Evolutionary conservation across 2,113 vertebrate genomes (phyloP), one percentile per base, ranked within the genome.

Genomic region (Eulemur rufifrons): DNA sequence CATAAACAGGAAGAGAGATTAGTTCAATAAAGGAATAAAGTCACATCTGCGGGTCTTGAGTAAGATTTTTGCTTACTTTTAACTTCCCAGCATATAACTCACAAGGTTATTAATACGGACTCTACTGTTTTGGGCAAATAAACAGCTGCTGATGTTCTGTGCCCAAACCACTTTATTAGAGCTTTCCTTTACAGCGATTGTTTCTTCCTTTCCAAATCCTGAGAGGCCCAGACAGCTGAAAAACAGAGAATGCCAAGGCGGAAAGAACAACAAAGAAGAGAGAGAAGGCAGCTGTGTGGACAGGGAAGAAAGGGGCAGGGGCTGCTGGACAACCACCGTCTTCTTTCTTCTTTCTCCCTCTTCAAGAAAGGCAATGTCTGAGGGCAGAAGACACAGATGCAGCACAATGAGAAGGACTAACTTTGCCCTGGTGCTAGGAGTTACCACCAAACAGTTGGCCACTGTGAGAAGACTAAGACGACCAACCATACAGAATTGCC

Each of bases 151-250:
- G 97, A 97, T 86, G 73, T 81, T 87, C 85, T 94, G 87, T 93
- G 34, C 18, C 96, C 93, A 98, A 97, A 96, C 94, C 94, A 98
- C 93, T 97, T 39, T 91, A 97, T 96, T 97, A 97, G 93, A 78
- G 66, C 63, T 96, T 96, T 96, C 84, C 68, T 92, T 84, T 95
- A 88, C 68, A 95, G 71, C 92, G 95, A 95, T 83, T 95, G 93
- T 86, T 93, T 96, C 66, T 77, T 64, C 74, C 92, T 97, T 92
- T 93, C 87, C 91, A 97, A 97, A 98, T 94, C 95, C 96, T 71
- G 52, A 96, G 97, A 98, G 96, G 94, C 88, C 27, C 96, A 77
- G 77, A 97, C 86, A 98, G 89, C 82, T 96, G 83, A 96, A 95
- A 94, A 87, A 66, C 47, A 80, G 39, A 85, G 91, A 63, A 21